A percentile compares a stretch with the other conserved stretches of the same genome.
Conservation (phyloP, 2,113 vertebrate genomes). For the Phoenicopterus ruber region DNA sequence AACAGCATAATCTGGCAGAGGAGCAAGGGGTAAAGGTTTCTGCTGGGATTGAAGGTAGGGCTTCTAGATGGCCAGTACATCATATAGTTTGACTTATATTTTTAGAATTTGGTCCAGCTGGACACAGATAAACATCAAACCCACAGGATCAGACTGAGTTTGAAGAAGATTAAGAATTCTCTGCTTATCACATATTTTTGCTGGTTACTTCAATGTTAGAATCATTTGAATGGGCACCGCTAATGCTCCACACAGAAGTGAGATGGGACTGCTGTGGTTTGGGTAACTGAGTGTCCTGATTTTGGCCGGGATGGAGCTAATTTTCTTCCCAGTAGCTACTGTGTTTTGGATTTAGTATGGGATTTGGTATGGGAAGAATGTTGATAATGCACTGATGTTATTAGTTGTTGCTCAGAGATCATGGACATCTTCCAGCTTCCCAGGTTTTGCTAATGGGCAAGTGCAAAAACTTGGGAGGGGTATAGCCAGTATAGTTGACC, state of each 20-base stretch:
- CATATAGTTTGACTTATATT: background rate
- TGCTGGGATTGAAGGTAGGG: background rate
- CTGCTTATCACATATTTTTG: background rate
- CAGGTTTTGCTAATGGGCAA: too few species aligned
- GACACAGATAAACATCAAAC: background rate
- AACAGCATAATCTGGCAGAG: background rate
- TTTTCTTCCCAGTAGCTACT: too few species aligned
- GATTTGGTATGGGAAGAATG: too few species aligned
- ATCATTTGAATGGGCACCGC: background rate
- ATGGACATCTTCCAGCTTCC: too few species aligned
- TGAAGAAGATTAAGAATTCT: background rate
- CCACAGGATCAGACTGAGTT: background rate
- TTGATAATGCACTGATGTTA: too few species aligned
- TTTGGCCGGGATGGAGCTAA: too few species aligned
- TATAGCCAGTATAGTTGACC: too few species aligned
- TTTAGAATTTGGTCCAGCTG: background rate
- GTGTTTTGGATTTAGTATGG: too few species aligned
- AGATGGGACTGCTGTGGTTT: background rate
- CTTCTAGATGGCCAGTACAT: background rate
- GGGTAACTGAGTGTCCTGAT: background rate
- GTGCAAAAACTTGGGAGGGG: too few species aligned
- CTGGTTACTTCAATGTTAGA: background rate
- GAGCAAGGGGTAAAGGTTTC: background rate
- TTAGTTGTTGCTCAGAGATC: too few species aligned
- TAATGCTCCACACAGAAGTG: background rate